A percentile compares a stretch with the other conserved stretches of the same genome.
Evolutionary conservation across 2,113 vertebrate genomes (phyloP).

Genomic region (Dolichotis patagonum): DNA sequence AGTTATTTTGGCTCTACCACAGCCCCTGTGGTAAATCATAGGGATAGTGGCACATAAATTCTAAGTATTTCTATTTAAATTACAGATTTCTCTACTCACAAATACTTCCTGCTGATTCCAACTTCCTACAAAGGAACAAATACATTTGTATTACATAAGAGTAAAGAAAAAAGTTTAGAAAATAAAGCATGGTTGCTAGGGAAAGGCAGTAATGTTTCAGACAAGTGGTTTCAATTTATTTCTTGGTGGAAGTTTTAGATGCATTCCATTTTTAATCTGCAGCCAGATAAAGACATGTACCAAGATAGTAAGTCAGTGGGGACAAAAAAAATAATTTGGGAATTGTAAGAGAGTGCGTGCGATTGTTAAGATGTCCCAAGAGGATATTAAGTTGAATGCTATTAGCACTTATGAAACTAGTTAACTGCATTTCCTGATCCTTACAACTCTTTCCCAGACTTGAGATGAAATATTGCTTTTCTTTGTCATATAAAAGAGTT

Average conservation of each 20-base stretch:
- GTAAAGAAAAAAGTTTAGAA: background rate
- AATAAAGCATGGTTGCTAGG: background rate
- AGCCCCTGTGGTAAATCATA: background rate
- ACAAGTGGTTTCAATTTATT: constrained; percentile 16
- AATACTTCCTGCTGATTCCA: background rate
- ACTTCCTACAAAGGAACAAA: background rate
- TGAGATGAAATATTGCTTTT: constrained; percentile 2
- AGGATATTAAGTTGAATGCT: constrained; percentile 22
- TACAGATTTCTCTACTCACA: background rate
- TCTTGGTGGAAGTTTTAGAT: constrained; percentile 42
- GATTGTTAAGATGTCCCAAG: constrained; percentile 36
- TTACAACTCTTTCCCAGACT: background rate
- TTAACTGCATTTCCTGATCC: constrained; percentile 47
- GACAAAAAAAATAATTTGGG: constrained; percentile 53
- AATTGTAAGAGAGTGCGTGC: constrained; percentile 30
- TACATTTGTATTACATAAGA: background rate
- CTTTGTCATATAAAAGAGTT: constrained; percentile 37
- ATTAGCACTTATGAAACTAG: constrained; percentile 2
- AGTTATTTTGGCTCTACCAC: background rate
- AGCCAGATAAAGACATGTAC: background rate
- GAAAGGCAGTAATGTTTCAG: constrained; percentile 39
- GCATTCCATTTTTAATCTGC: constrained; percentile 15
- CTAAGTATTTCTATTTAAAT: background rate
- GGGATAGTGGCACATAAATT: background rate
- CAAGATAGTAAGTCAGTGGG: constrained; percentile 38